A percentile compares a stretch with the other conserved stretches of the same genome.
Evolutionary conservation across 2,797 vertebrate species (phyloP).

Genomic region (Thaleichthys pacificus): DNA sequence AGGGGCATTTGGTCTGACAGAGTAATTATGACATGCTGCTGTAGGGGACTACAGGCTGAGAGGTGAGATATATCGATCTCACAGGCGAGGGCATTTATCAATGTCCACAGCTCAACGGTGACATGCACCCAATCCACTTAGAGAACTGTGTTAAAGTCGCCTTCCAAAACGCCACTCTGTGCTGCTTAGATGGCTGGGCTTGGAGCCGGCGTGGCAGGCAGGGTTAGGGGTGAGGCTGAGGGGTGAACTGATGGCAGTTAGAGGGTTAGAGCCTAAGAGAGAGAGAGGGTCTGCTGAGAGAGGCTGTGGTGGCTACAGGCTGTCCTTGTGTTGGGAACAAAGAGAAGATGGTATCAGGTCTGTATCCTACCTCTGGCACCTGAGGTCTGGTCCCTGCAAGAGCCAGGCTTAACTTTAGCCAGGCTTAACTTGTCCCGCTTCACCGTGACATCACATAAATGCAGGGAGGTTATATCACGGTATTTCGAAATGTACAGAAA

Average conservation of each 20-base stretch:
- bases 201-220: neutral
- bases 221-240: neutral
- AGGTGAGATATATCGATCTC: conserved; percentile 91
- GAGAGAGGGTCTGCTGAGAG: neutral
- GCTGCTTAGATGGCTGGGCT: neutral
- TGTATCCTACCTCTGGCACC: neutral
- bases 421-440: no score
- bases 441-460: no score
- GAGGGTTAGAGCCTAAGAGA: neutral
- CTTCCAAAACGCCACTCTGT: conserved; percentile 41
- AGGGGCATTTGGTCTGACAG: conserved; percentile 83
- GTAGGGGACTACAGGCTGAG: conserved; percentile 74
- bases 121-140: conserved; percentile 76
- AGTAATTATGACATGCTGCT: conserved; percentile 94
- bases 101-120: conserved; percentile 72
- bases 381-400: no score
- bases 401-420: no score
- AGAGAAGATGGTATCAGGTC: neutral
- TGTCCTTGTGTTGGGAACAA: neutral
- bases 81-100: conserved; percentile 81
- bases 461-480: no score
- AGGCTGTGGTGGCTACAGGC: neutral
- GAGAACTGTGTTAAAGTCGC: conserved; percentile 54
- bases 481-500: no score
- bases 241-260: neutral